Percentiles rank a stretch among this genome's conserved stretches.
These are phyloP conservation scores for Leguminivora glycinivorella DNA, from an alignment of 1,140 invertebrate species.

Conservation along the genomic window DNA sequence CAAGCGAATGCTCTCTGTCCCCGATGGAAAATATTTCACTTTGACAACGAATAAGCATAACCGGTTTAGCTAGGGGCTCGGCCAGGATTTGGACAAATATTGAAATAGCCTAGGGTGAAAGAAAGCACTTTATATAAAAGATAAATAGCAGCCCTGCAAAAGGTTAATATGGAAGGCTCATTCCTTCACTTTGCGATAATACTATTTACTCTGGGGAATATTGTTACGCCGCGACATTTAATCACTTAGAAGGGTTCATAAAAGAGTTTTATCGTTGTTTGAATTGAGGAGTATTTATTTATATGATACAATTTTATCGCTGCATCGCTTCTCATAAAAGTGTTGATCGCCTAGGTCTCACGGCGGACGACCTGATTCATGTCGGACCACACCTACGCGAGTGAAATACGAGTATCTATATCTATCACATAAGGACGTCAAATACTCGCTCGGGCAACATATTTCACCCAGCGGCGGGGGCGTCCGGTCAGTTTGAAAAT, in stretches of 20 bases:
- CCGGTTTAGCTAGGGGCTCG: conserved; percentile 9
- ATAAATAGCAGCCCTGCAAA: neutral
- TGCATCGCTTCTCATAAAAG: neutral
- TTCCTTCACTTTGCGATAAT: neutral
- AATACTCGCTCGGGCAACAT: conserved; percentile 44
- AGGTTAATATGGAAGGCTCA: neutral
- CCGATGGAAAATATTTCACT: conserved; percentile 35
- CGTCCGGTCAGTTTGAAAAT: conserved; percentile 68
- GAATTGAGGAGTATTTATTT: neutral
- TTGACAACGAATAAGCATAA: conserved; percentile 30
- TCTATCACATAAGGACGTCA: conserved; percentile 38
- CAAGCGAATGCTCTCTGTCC: conserved; percentile 27
- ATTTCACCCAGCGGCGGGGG: conserved; percentile 51
- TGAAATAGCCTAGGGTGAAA: conserved; percentile 11
- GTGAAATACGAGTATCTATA: too few relatives aligned
- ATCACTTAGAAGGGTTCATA: neutral
- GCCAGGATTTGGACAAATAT: conserved; percentile 25
- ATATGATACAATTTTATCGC: neutral
- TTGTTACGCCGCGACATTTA: neutral
- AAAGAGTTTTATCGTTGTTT: neutral
- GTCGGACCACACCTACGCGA: conserved; percentile 17
- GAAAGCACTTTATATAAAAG: conserved; percentile 4
- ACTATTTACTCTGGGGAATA: too few relatives aligned
- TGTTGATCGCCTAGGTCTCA: neutral
- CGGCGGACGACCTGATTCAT: neutral